phyloP scores from a whole-genome alignment of 1,140 invertebrate species.

The Heliconius congener region DNA sequence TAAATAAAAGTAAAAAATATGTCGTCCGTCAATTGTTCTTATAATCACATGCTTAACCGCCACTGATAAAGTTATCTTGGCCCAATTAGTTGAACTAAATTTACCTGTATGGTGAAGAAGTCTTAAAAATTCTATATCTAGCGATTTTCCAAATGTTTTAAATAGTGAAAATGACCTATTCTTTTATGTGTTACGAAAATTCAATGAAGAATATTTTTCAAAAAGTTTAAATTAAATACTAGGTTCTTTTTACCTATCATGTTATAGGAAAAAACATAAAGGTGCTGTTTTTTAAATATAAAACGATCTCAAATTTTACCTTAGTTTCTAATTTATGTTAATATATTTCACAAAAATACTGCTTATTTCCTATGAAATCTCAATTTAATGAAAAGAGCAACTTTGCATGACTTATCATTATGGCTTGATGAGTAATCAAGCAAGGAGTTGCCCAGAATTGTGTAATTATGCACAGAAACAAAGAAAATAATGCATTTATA shows the following conservation, averaged over 20 bases:
- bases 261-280: too few species aligned
- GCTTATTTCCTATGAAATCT: neutral
- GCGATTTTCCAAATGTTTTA: too few species aligned
- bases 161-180: too few species aligned
- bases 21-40: neutral
- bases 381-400: neutral
- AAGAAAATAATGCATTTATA: neutral
- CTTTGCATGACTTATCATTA: neutral
- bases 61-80: slow-evolving; percentile 8
- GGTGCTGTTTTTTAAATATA: too few species aligned
- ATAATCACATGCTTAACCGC: neutral
- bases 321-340: too few species aligned
- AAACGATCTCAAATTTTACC: too few species aligned
- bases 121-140: neutral
- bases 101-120: neutral
- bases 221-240: too few species aligned
- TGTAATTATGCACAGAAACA: slow-evolving; percentile 1
- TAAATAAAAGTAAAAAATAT: neutral
- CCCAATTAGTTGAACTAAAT: slow-evolving; percentile 6
- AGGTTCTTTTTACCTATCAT: too few species aligned
- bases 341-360: neutral
- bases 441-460: neutral
- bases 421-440: neutral
- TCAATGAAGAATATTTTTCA: too few species aligned
- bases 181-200: too few species aligned